These are phyloP conservation scores for Ianthella basta DNA, from an alignment of 37 sponge, comb jelly and placozoan species.

Conservation along the genomic window DNA sequence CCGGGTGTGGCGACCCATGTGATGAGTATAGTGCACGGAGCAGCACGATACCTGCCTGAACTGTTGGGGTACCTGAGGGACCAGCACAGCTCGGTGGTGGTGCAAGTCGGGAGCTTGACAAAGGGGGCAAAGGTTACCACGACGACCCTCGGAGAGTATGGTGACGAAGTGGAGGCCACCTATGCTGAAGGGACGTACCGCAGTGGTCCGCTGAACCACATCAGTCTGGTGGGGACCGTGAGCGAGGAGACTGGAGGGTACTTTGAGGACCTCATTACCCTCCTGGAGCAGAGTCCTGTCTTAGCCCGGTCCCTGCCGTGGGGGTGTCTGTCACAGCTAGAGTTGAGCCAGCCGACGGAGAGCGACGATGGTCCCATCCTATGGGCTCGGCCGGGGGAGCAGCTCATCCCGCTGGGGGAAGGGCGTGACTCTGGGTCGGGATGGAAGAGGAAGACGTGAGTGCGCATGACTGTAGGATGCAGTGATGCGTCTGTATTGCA, in stretches of 20 bases:
- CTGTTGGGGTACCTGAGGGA: constrained; percentile 64
- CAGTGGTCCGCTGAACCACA: constrained; percentile 80
- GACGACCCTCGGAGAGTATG: constrained; percentile 68
- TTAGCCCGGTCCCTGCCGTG: constrained; percentile 80
- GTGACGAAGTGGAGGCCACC: constrained; percentile 45
- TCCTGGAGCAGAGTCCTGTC: constrained; percentile 83
- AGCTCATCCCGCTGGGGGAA: constrained; percentile 82
- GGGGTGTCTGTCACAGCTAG: constrained; percentile 79
- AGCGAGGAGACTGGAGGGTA: constrained; percentile 89
- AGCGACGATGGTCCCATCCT: constrained; percentile 98
- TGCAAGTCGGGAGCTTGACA: constrained; percentile 46
- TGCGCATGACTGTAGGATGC: neutral
- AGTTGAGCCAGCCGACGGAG: constrained; percentile 47
- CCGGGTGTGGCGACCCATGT: constrained; percentile 72
- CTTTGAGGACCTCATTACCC: constrained; percentile 31
- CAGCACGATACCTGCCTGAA: constrained; percentile 80
- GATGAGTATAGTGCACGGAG: constrained; percentile 87
- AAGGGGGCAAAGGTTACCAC: constrained; percentile 55
- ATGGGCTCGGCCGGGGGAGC: constrained; percentile 97
- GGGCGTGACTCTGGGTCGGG: constrained; percentile 1
- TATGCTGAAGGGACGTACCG: constrained; percentile 70
- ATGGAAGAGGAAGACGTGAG: constrained; percentile 62
- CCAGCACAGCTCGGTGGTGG: constrained; percentile 50
- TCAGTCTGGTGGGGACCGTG: constrained; percentile 87
- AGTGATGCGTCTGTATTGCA: neutral